A percentile compares a stretch with the other conserved stretches of the same genome.
phyloP scores from a whole-genome alignment of 2,797 vertebrate genomes.

The Tapera naevia region DNA sequence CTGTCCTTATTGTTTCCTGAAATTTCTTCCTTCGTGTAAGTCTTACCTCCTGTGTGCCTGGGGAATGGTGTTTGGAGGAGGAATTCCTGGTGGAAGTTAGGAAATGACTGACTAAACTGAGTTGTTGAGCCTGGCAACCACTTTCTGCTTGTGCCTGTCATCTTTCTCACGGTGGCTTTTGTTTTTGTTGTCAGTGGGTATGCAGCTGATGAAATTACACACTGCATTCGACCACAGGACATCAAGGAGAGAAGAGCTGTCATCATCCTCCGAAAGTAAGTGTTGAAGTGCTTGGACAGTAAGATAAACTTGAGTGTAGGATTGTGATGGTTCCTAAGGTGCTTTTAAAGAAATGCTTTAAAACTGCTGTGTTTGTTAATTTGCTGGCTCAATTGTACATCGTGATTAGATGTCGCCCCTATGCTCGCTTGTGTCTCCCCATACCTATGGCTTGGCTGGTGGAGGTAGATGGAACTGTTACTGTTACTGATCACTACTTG shows the following conservation, averaged over 20 bases:
- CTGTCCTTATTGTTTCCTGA: neutral
- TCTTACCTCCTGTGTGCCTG: neutral
- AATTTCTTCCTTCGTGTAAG: neutral
- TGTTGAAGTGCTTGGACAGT: constrained; percentile 29
- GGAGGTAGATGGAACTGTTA: neutral
- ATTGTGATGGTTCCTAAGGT: neutral
- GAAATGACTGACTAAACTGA: neutral
- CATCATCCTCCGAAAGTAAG: constrained; percentile 98
- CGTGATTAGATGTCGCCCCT: neutral
- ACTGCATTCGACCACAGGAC: constrained; percentile 97
- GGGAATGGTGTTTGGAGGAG: neutral
- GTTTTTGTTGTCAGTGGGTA: constrained; percentile 85
- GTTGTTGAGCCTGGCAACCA: neutral
- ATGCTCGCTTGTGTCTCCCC: accelerated
- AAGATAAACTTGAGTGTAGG: neutral
- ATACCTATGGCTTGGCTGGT: accelerated
- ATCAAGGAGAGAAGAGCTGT: constrained; percentile 96
- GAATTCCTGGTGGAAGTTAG: neutral
- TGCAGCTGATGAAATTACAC: constrained; percentile 97
- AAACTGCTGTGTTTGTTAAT: neutral
- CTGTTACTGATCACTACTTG: neutral
- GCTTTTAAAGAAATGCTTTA: neutral
- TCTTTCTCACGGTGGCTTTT: neutral
- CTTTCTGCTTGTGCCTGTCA: neutral
- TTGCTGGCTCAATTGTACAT: neutral